These are phyloP conservation scores for Apistogramma diplotaenia DNA, from an alignment of 2,113 vertebrate genomes.

Conservation along the genomic window DNA sequence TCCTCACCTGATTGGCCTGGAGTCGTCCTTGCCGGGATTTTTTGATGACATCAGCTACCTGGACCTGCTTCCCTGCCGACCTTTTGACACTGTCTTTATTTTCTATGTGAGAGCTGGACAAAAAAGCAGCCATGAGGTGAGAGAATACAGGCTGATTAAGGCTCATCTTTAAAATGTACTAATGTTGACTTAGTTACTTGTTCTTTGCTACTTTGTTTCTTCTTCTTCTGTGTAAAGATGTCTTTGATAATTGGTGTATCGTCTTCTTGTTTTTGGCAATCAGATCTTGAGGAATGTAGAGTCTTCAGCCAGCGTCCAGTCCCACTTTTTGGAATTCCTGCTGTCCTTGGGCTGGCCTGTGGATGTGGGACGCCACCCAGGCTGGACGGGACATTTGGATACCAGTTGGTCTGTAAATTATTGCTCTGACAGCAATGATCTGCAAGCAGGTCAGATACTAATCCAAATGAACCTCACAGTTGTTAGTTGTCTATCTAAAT, in stretches of 20 bases:
- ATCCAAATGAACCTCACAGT: not conserved
- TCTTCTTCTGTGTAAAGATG: not conserved
- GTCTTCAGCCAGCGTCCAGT: constrained; percentile 88
- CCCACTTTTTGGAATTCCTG: constrained; percentile 93
- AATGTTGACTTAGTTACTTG: not conserved
- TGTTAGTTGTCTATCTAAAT: not conserved
- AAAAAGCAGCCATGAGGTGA: constrained; percentile 92
- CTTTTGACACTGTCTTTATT: constrained; percentile 96
- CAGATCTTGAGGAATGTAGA: constrained; percentile 95
- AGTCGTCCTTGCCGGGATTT: constrained; percentile 89
- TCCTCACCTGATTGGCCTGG: constrained; percentile 95
- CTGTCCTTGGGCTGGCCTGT: constrained; percentile 95
- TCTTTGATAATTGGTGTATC: not conserved
- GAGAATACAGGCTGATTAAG: not conserved
- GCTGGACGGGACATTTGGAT: constrained; percentile 93
- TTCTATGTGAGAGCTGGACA: constrained; percentile 96
- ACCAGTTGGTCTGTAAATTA: constrained; percentile 95
- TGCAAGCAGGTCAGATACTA: constrained; percentile 75
- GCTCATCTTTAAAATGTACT: not conserved
- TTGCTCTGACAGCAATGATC: constrained; percentile 75
- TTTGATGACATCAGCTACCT: constrained; percentile 94
- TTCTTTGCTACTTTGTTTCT: not conserved
- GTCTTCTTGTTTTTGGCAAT: not conserved
- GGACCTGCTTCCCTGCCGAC: constrained; percentile 92
- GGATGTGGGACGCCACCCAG: constrained; percentile 88